Evolutionary conservation across 2,888 invertebrate species (phyloP).

Genomic region (Harpagoxenus sublaevis): DNA sequence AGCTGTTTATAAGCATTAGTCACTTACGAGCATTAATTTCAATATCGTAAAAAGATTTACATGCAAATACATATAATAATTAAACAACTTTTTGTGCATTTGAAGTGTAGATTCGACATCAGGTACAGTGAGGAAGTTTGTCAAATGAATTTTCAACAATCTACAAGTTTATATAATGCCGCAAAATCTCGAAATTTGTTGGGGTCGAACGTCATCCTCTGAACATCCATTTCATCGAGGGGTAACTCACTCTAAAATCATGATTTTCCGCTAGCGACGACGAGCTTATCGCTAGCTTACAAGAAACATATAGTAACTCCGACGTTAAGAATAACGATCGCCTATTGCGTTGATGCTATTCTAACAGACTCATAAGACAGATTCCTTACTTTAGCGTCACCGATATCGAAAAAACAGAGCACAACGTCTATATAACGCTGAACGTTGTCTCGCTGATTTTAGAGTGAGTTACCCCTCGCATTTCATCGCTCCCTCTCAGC

Average conservation of each 20-base stretch:
- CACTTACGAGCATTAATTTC: background rate
- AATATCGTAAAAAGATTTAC: background rate
- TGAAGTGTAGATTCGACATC: background rate
- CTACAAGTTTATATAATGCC: background rate
- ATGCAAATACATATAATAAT: background rate
- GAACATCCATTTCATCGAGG: constrained; percentile 17
- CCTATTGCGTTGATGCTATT: too few relatives aligned
- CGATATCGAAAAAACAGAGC: too few relatives aligned
- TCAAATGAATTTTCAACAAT: background rate
- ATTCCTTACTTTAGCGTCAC: too few relatives aligned
- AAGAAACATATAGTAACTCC: too few relatives aligned
- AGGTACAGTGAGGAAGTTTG: background rate
- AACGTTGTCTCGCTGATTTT: too few relatives aligned
- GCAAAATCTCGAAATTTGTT: constrained; percentile 55
- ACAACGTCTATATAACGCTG: too few relatives aligned
- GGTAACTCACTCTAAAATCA: too few relatives aligned
- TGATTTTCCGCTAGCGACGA: too few relatives aligned
- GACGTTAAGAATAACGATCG: too few relatives aligned
- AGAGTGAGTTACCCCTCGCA: too few relatives aligned
- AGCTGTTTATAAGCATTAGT: background rate
- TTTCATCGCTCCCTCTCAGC: constrained; percentile 20
- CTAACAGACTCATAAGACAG: too few relatives aligned
- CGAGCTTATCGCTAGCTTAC: too few relatives aligned
- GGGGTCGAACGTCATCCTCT: constrained; percentile 60
- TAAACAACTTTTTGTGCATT: background rate